Evolutionary conservation across 2,113 vertebrate genomes (phyloP), one percentile per base, ranked within the genome.

Genomic region (Brachyhypopomus gauderio): DNA sequence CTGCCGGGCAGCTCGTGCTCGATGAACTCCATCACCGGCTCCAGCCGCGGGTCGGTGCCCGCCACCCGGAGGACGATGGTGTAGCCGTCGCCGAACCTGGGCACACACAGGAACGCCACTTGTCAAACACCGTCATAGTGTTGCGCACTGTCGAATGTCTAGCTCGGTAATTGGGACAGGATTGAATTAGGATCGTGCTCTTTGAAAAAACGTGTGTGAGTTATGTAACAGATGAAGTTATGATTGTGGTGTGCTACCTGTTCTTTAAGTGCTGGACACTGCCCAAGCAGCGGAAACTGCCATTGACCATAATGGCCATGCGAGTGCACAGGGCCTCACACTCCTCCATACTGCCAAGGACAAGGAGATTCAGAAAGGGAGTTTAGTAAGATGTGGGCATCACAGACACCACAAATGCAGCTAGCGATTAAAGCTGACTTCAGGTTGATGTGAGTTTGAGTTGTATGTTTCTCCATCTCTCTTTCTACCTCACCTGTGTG

Each of bases 251-350:
- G 9, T 52, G 12, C 45, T 14, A 97, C 97, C 95, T 98, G 88
- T 98, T 99, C 90, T 99, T 99, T 72, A 99, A 92, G 88, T 99
- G 97, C 75, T 99, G 97, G 69, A 99, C 97, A 0, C 97, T 98
- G 85, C 98, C 98, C 82, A 99, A 92, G 84, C 98, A 99, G 78
- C 96, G 93, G 92, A 99, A 99, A 84, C 95, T 93, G 69, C 98
- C 98, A 2, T 99, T 99, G 87, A 99, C 98, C 98, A 99, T 99
- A 79, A 99, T 98, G 1, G 98, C 96, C 96, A 99, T 99, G 79
- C 97, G 94, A 52, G 97, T 99, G 86, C 97, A 99, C 36, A 99
- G 92, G 2, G 96, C 97, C 86, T 99, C 97, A 89, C 97, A 99
- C 87, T 99, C 97, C 89, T 99, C 97, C 97, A 99, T 99, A 84